These are phyloP conservation scores for Pelochelys cantorii DNA, from an alignment of 2,797 vertebrate genomes.

Conservation along the genomic window DNA sequence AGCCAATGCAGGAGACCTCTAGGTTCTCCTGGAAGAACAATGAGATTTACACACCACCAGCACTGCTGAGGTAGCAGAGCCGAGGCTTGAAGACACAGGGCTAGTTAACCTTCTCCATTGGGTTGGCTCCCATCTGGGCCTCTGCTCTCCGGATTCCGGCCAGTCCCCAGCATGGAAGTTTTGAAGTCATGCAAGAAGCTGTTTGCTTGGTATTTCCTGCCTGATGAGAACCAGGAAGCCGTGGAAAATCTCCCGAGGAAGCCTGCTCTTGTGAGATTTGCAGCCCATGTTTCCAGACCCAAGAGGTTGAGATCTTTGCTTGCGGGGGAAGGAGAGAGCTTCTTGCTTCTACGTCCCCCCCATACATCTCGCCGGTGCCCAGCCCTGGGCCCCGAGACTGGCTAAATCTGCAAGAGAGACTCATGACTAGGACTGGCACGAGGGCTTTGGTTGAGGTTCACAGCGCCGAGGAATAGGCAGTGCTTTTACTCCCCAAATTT, in stretches of 20 bases:
- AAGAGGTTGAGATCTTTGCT: conserved; percentile 45
- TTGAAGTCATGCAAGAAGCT: conserved; percentile 51
- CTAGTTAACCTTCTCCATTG: too few species aligned
- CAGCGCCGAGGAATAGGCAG: neutral
- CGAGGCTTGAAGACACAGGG: neutral
- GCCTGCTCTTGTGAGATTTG: conserved; percentile 61
- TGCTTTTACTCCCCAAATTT: neutral
- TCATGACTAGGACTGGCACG: neutral
- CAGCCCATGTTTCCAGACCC: conserved; percentile 5
- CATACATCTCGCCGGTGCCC: neutral
- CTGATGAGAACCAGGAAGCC: conserved; percentile 63
- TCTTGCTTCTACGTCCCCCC: neutral
- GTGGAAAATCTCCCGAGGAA: conserved; percentile 45
- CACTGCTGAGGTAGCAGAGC: neutral
- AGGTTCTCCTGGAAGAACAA: neutral
- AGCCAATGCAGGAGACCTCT: neutral
- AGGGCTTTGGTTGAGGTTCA: neutral
- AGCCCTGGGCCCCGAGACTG: neutral
- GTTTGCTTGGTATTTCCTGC: conserved; percentile 75
- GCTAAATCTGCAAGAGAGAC: neutral
- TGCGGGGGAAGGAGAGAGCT: neutral
- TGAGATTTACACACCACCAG: neutral
- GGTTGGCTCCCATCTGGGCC: neutral
- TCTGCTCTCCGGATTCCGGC: conserved; percentile 3
- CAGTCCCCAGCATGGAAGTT: conserved; percentile 45